These are phyloP conservation scores for Protomyctophum bolini DNA, from an alignment of 2,113 vertebrate species.

Conservation along the genomic window DNA sequence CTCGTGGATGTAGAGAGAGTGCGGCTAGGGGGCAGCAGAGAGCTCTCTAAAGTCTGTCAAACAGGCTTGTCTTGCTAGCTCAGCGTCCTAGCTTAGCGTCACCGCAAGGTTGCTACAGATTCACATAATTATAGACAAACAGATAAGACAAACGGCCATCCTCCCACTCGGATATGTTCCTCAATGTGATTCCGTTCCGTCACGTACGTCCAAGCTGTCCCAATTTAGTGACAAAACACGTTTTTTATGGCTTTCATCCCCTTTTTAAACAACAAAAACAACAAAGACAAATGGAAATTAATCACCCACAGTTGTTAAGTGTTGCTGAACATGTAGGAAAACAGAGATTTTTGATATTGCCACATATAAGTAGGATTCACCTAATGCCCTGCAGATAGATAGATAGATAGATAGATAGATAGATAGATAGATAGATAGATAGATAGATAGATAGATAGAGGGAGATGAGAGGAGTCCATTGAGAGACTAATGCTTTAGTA, in stretches of 20 bases:
- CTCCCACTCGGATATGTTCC: conserved; percentile 37
- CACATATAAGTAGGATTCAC: conserved; percentile 99
- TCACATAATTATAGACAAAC: conserved; percentile 60
- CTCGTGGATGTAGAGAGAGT: conserved; percentile 70
- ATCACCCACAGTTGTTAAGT: conserved; percentile 78
- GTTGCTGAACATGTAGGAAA: conserved; percentile 87
- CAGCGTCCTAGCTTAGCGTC: conserved; percentile 46
- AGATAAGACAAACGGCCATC: conserved; percentile 69
- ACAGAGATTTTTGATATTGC: conserved; percentile 98
- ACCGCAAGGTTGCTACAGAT: conserved; percentile 77
- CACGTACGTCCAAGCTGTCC: conserved; percentile 44
- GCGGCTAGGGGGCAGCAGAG: conserved; percentile 40
- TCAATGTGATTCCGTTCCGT: conserved; percentile 48
- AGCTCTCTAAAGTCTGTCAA: conserved; percentile 24
- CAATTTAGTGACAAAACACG: conserved; percentile 76
- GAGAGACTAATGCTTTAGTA: conserved; percentile 90
- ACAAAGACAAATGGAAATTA: conserved; percentile 75
- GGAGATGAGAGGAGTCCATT: conserved; percentile 87
- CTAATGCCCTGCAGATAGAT: conserved; percentile 99
- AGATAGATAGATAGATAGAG: conserved; percentile 41
- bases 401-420: conserved; percentile 20
- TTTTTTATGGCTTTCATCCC: conserved; percentile 99
- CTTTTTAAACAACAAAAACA: conserved; percentile 86
- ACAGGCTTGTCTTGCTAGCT: conserved; percentile 14
- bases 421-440: neutral